A percentile compares a stretch with the other conserved stretches of the same genome.
phyloP scores from a whole-genome alignment of 2,113 vertebrate species.

The Cyphomyrus plagiostoma region DNA sequence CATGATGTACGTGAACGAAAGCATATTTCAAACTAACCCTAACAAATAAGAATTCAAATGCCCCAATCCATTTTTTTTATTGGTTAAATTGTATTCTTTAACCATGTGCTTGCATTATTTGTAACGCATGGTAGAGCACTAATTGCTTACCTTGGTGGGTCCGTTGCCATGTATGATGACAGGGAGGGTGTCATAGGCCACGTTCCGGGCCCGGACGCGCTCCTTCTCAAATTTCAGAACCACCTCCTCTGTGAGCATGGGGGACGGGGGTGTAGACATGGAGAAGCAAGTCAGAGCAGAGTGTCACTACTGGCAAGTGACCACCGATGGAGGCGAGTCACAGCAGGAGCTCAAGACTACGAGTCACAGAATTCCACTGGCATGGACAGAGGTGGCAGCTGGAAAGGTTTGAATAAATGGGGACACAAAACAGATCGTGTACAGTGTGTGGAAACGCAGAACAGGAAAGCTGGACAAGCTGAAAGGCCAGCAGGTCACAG shows the following conservation, averaged over 20 bases:
- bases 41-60: not conserved
- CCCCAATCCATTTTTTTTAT: not conserved
- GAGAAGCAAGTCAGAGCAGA: not conserved
- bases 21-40: not conserved
- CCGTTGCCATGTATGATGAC: constrained; percentile 72
- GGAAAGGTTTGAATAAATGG: not conserved
- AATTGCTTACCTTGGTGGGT: constrained; percentile 64
- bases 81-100: not conserved
- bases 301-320: not conserved
- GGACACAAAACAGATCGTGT: not conserved
- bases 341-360: not conserved
- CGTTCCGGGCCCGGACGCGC: constrained; percentile 63
- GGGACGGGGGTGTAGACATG: not conserved
- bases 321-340: not conserved
- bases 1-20: not conserved
- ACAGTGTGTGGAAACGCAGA: not conserved
- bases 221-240: constrained; percentile 70
- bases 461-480: not conserved
- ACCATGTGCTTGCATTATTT: no score
- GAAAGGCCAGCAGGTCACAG: no score
- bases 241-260: constrained; percentile 59
- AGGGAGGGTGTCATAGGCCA: constrained; percentile 69
- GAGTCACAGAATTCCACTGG: not conserved
- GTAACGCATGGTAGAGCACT: not conserved
- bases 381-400: not conserved